Evolutionary conservation across 2,113 vertebrate species (phyloP).

Genomic region (Ceyx cyanopectus): DNA sequence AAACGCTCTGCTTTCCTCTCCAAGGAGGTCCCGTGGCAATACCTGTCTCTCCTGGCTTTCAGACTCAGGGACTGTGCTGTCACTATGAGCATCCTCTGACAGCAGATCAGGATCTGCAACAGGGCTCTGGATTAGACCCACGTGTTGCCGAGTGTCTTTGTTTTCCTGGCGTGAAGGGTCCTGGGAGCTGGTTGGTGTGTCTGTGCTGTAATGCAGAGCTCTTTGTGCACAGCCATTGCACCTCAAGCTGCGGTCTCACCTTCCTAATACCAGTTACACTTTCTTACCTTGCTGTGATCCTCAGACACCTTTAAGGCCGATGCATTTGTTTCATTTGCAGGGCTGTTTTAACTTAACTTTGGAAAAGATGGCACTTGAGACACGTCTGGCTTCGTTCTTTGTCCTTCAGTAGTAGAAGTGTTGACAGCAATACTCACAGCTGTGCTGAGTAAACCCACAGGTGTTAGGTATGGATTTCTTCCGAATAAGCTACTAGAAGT

Average conservation of each 20-base stretch:
- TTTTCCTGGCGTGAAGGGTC: not conserved
- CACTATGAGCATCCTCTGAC: not conserved
- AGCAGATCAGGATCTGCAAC: not conserved
- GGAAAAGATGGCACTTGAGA: constrained; percentile 8
- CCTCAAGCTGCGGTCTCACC: not conserved
- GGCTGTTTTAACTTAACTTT: not conserved
- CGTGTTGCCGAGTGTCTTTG: not conserved
- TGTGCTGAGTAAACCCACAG: not conserved
- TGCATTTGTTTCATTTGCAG: not conserved
- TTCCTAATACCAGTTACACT: not conserved
- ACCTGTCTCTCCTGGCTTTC: not conserved
- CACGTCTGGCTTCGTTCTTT: not conserved
- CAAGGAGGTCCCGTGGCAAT: not conserved
- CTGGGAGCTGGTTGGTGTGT: not conserved
- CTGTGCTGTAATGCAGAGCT: not conserved
- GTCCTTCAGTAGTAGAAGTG: not conserved
- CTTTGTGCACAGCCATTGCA: not conserved
- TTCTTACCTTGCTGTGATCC: not conserved
- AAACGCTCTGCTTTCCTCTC: not conserved
- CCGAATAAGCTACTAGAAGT: not conserved
- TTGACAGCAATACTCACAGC: constrained; percentile 24
- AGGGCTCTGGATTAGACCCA: rapidly evolving
- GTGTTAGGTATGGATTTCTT: constrained; percentile 30
- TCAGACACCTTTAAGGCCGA: not conserved
- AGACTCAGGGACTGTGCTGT: not conserved